A percentile compares a stretch with the other conserved stretches of the same genome.
phyloP scores from a whole-genome alignment of 2,888 invertebrate species.

The Eucriotettix oculatus region DNA sequence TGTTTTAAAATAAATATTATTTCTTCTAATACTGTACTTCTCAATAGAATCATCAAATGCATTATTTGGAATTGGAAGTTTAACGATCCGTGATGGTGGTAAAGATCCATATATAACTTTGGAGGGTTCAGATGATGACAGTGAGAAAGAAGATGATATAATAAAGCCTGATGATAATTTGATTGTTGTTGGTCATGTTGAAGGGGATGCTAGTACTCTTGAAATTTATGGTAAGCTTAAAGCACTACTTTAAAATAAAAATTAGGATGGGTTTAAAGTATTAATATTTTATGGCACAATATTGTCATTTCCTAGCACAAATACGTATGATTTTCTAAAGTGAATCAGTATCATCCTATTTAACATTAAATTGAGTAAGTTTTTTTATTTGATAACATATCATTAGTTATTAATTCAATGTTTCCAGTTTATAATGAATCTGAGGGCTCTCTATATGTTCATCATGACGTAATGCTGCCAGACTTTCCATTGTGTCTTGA shows the following conservation, averaged over 20 bases:
- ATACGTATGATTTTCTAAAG: too few relatives aligned
- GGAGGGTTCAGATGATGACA: conserved; percentile 30
- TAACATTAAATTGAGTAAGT: too few relatives aligned
- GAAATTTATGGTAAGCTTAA: conserved; percentile 63
- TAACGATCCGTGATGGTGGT: conserved; percentile 22
- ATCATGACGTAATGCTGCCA: conserved; percentile 82
- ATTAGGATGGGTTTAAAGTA: too few relatives aligned
- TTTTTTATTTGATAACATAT: too few relatives aligned
- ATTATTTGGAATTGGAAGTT: conserved; percentile 17
- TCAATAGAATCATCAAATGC: conserved; percentile 14
- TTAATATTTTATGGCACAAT: too few relatives aligned
- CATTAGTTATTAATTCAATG: too few relatives aligned
- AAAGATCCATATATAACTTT: conserved; percentile 28
- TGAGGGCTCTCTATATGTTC: conserved; percentile 79
- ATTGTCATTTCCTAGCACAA: too few relatives aligned
- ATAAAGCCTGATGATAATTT: conserved; percentile 83
- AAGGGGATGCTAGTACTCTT: conserved; percentile 69
- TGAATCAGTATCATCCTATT: too few relatives aligned
- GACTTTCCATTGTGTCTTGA: conserved; percentile 85
- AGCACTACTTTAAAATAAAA: too few relatives aligned
- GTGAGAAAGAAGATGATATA: conserved; percentile 77
- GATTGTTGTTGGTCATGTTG: conserved; percentile 69
- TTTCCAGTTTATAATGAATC: conserved; percentile 73
- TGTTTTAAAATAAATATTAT: too few relatives aligned
- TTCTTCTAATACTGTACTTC: background rate